Evolutionary conservation across 1,140 invertebrate genomes (phyloP).

Genomic region (Drosophila kikkawai): DNA sequence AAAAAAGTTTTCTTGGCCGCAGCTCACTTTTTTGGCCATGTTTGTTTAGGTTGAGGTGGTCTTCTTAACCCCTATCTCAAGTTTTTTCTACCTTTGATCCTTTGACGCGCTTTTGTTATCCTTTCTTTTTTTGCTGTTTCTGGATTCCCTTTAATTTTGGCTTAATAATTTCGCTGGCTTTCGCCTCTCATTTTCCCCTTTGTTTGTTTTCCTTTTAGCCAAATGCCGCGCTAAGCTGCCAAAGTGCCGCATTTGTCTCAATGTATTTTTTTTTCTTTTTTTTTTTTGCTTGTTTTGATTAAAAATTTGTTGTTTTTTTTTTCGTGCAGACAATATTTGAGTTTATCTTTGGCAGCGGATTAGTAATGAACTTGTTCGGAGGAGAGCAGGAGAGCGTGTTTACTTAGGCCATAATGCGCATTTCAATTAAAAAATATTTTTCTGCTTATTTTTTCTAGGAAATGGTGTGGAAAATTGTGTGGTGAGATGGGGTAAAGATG

Average conservation of each 20-base stretch:
- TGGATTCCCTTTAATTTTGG: constrained; percentile 68
- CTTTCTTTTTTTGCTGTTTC: constrained; percentile 26
- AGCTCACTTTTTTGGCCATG: constrained; percentile 43
- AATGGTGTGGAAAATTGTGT: constrained; percentile 26
- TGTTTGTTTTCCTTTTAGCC: constrained; percentile 76
- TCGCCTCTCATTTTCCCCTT: constrained; percentile 38
- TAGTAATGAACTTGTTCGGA: constrained; percentile 71
- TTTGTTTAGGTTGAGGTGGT: constrained; percentile 71
- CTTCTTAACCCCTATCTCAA: constrained; percentile 25
- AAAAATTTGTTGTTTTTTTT: constrained; percentile 64
- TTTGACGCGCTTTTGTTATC: constrained; percentile 78
- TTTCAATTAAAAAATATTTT: constrained; percentile 76
- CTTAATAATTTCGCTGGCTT: constrained; percentile 65
- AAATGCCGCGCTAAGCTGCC: constrained; percentile 73
- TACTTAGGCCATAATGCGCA: constrained; percentile 73
- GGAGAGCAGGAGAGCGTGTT: constrained; percentile 42
- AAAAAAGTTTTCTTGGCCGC: constrained; percentile 61
- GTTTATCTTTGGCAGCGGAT: constrained; percentile 76
- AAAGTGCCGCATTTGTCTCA: constrained; percentile 75
- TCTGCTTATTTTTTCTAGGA: constrained; percentile 23
- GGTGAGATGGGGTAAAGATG: not conserved
- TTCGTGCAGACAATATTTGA: constrained; percentile 44
- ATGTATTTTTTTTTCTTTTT: constrained; percentile 25
- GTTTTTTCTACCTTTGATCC: constrained; percentile 71
- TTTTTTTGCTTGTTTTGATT: constrained; percentile 68